These are phyloP conservation scores for Azemiops feae DNA, from an alignment of 2,113 vertebrate species.

Conservation along the genomic window DNA sequence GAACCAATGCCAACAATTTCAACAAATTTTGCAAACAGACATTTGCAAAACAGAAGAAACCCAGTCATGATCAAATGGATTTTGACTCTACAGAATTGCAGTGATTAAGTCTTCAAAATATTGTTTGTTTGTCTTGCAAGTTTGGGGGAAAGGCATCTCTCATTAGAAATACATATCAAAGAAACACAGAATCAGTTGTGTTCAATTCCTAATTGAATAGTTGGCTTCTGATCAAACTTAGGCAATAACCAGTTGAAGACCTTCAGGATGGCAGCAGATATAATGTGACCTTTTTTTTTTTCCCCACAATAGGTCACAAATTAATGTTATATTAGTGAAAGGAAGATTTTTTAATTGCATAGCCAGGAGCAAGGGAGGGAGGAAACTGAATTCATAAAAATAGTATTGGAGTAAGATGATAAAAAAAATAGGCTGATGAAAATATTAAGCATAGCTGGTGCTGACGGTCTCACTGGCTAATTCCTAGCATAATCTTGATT, in stretches of 20 bases:
- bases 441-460: conserved; percentile 37
- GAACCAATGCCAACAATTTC: neutral
- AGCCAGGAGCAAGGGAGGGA: neutral
- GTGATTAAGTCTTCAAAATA: conserved; percentile 20
- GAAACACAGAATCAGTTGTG: conserved; percentile 53
- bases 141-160: neutral
- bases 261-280: conserved; percentile 44
- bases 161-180: conserved; percentile 50
- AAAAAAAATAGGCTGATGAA: conserved; percentile 36
- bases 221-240: conserved; percentile 65
- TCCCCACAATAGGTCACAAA: conserved; percentile 52
- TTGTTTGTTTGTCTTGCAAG: conserved; percentile 28
- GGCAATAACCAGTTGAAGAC: conserved; percentile 55
- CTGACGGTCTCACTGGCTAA: conserved; percentile 1
- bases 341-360: conserved; percentile 6
- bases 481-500: neutral
- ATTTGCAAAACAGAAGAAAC: neutral
- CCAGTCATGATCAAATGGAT: conserved; percentile 23
- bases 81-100: conserved; percentile 20
- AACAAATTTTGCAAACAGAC: neutral
- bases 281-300: conserved; percentile 54
- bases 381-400: conserved; percentile 38
- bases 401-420: conserved; percentile 14
- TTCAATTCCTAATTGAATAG: conserved; percentile 72
- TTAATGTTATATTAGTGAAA: conserved; percentile 58